These are phyloP conservation scores for Helicolenus hilgendorfi DNA, from an alignment of 2,797 vertebrate species.

Conservation along the genomic window DNA sequence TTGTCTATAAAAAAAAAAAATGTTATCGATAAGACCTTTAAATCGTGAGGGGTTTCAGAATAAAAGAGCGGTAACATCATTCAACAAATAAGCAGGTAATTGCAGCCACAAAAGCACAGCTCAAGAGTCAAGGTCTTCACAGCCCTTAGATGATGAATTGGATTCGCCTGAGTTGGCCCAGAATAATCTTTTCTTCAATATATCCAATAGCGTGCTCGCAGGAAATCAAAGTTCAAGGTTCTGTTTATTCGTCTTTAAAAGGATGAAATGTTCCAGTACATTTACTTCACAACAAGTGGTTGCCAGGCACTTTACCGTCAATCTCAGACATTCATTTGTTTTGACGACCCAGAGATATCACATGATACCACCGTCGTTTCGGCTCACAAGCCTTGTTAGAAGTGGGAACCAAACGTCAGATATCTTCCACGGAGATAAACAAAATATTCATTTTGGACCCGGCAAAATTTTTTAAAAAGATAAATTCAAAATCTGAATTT, in stretches of 20 bases:
- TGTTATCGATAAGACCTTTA: too few species aligned
- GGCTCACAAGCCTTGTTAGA: too few species aligned
- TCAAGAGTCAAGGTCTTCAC: not conserved
- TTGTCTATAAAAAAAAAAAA: too few species aligned
- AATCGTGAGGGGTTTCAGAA: not conserved
- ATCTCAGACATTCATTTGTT: too few species aligned
- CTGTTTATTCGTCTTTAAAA: not conserved
- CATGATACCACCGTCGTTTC: too few species aligned
- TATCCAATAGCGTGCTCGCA: not conserved
- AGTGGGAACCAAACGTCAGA: too few species aligned
- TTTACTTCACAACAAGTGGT: too few species aligned
- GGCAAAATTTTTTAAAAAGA: not conserved
- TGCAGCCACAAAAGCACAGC: not conserved
- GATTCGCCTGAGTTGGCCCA: not conserved
- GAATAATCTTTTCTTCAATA: not conserved
- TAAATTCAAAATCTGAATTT: too few species aligned
- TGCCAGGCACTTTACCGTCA: too few species aligned
- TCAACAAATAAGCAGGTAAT: conserved; percentile 1
- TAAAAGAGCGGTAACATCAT: not conserved
- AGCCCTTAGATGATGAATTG: not conserved
- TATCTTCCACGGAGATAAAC: too few species aligned
- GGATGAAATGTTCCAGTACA: too few species aligned
- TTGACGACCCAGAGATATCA: not conserved
- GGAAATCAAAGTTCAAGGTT: conserved; percentile 3
- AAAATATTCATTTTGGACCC: too few species aligned